A percentile compares a stretch with the other conserved stretches of the same genome.
Evolutionary conservation across 2,888 invertebrate species (phyloP).

Genomic region (Scaptomyza flava): DNA sequence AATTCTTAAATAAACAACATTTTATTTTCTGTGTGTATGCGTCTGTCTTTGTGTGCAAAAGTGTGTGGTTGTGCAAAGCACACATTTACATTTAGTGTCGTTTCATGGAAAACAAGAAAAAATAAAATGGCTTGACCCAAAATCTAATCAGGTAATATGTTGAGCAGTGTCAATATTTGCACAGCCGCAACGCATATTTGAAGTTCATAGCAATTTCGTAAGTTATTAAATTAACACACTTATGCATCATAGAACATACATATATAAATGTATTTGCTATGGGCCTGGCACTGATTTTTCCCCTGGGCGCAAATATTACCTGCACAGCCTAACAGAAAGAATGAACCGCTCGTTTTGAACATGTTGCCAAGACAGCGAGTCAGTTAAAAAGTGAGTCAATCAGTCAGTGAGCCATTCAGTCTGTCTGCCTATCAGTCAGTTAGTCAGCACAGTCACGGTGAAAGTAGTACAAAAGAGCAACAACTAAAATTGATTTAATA

Average conservation of each 20-base stretch:
- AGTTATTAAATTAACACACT: constrained; percentile 54
- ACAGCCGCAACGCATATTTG: constrained; percentile 55
- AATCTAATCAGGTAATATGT: constrained; percentile 76
- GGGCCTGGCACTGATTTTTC: constrained; percentile 44
- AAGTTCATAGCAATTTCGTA: constrained; percentile 69
- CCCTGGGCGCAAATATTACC: constrained; percentile 56
- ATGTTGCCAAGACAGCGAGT: constrained; percentile 27
- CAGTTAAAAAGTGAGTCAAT: constrained; percentile 18
- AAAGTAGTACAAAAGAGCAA: constrained; percentile 72
- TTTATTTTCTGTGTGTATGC: constrained; percentile 4
- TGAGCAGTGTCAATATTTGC: constrained; percentile 68
- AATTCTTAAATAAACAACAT: no score
- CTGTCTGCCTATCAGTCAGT: constrained; percentile 1
- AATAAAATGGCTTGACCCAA: constrained; percentile 68
- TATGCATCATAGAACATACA: neutral
- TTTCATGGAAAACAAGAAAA: constrained; percentile 33
- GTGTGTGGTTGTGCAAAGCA: constrained; percentile 15
- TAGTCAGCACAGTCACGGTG: constrained; percentile 19
- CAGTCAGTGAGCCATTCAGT: constrained; percentile 28
- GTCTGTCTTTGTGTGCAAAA: constrained; percentile 1
- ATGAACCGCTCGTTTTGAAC: neutral
- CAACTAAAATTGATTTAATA: constrained; percentile 75
- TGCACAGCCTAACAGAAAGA: constrained; percentile 18
- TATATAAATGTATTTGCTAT: neutral
- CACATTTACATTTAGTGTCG: constrained; percentile 52